A percentile compares a stretch with the other conserved stretches of the same genome.
Evolutionary conservation across 1,140 invertebrate species (phyloP).

Genomic region (Diachasma alloeum): DNA sequence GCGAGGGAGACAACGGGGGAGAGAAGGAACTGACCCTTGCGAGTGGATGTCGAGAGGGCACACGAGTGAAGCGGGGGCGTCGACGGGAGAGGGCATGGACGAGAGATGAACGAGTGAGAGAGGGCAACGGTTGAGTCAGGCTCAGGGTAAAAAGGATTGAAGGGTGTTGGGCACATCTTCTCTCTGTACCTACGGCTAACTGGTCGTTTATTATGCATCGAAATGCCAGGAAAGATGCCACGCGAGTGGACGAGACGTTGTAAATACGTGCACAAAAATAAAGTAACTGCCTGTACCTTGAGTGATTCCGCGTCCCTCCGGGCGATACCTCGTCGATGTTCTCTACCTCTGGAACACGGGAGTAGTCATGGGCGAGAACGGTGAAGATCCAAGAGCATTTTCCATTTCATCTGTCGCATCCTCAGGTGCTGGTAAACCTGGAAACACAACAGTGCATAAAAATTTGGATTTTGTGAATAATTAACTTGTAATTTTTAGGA

Average conservation of each 20-base stretch:
- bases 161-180: constrained; percentile 27
- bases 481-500: no score
- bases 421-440: neutral
- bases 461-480: no score
- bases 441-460: neutral
- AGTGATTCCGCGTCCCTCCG: constrained; percentile 61
- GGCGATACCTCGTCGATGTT: constrained; percentile 35
- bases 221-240: constrained; percentile 64
- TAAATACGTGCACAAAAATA: constrained; percentile 61
- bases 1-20: constrained; percentile 38
- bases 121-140: neutral
- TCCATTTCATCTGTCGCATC: constrained; percentile 14
- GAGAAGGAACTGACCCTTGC: constrained; percentile 19
- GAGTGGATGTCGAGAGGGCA: constrained; percentile 16
- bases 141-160: neutral
- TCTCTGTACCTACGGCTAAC: constrained; percentile 52
- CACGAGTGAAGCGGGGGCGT: constrained; percentile 19
- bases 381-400: neutral
- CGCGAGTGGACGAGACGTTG: constrained; percentile 63
- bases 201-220: constrained; percentile 66
- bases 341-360: neutral
- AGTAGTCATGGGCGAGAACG: neutral
- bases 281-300: constrained; percentile 58
- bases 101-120: neutral
- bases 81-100: constrained; percentile 24